Percentiles rank a stretch among this genome's conserved stretches.
Evolutionary conservation across 2,888 invertebrate genomes (phyloP).

Genomic region (Zygogramma bicolorata): DNA sequence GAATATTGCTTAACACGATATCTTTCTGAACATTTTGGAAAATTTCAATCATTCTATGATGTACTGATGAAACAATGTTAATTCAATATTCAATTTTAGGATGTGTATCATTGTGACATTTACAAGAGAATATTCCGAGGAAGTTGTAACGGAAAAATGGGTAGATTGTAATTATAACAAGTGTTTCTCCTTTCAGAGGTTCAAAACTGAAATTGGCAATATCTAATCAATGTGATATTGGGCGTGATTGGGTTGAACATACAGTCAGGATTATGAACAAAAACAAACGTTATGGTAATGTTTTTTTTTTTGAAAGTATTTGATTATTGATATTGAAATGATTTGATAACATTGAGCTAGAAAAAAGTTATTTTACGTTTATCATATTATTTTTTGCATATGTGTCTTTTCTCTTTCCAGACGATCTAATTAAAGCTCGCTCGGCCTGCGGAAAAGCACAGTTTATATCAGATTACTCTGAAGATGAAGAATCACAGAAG

Average conservation of each 20-base stretch:
- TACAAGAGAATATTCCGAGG: background rate
- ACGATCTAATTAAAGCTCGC: constrained; percentile 11
- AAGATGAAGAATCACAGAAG: background rate
- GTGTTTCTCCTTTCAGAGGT: constrained; percentile 3
- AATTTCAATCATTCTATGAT: background rate
- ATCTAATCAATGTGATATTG: constrained; percentile 3
- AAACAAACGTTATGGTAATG: constrained; percentile 10
- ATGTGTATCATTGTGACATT: constrained; percentile 9
- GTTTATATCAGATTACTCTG: constrained; percentile 2
- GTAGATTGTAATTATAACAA: background rate
- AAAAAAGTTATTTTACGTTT: too few relatives aligned
- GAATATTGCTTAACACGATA: too few relatives aligned
- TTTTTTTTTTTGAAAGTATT: too few relatives aligned
- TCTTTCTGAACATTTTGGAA: too few relatives aligned
- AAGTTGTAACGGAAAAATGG: constrained; percentile 10
- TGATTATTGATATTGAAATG: too few relatives aligned
- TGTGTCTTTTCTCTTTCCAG: background rate
- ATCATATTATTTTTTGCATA: background rate
- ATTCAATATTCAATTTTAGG: background rate
- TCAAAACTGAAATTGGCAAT: constrained; percentile 9
- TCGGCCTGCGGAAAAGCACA: constrained; percentile 5
- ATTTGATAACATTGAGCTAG: too few relatives aligned
- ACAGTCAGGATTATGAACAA: constrained; percentile 2
- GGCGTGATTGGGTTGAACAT: background rate
- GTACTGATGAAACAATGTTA: too few relatives aligned